Evolutionary conservation across 2,113 vertebrate genomes (phyloP).

Genomic region (Onychorhynchus coronatus): DNA sequence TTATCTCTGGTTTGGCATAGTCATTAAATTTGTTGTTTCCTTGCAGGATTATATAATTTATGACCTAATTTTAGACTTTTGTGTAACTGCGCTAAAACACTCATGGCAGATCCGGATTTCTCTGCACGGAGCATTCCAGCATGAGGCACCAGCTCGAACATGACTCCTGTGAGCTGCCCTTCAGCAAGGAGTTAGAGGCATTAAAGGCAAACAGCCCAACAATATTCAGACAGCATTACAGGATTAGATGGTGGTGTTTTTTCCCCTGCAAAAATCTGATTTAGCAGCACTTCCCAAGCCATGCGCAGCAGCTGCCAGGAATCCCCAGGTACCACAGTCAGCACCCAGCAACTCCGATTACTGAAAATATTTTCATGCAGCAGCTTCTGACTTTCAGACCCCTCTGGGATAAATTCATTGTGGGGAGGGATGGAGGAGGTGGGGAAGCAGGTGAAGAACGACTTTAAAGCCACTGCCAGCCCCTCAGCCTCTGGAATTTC

Average conservation of each 20-base stretch:
- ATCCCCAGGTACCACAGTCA: not conserved
- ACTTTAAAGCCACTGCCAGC: not conserved
- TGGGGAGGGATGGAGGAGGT: not conserved
- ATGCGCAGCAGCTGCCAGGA: not conserved
- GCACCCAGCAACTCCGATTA: not conserved
- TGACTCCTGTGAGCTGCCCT: not conserved
- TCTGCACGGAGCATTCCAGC: not conserved
- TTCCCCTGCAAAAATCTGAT: not conserved
- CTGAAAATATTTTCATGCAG: not conserved
- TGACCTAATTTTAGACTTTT: conserved; percentile 59
- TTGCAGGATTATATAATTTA: conserved; percentile 64
- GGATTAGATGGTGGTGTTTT: not conserved
- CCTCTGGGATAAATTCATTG: not conserved
- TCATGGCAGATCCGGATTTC: not conserved
- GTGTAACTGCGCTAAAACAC: not conserved
- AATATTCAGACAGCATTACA: not conserved
- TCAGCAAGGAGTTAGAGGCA: not conserved
- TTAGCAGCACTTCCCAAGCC: not conserved
- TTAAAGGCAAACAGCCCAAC: not conserved
- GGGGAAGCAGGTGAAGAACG: not conserved
- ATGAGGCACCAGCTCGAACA: not conserved
- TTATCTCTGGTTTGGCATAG: conserved; percentile 60
- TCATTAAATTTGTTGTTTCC: conserved; percentile 63
- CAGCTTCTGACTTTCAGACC: not conserved
- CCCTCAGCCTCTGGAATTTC: not conserved